Base-by-base conservation (phyloP, 1,140 invertebrate species). In the Cherax quadricarinatus region DNA sequence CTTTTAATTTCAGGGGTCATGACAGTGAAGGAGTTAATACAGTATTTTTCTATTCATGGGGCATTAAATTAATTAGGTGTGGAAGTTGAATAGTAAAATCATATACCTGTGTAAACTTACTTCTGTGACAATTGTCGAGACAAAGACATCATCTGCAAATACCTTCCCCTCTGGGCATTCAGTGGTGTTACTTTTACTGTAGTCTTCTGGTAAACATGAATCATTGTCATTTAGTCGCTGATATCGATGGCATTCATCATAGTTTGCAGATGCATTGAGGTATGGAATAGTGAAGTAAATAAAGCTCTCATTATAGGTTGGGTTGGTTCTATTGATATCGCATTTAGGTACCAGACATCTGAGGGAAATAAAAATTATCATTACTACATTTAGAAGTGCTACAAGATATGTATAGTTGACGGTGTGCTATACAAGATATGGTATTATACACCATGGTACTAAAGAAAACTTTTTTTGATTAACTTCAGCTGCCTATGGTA, bases 241-340 rank as follows among this genome's bases (percentile, higher is more conserved):
- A 57, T 87, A 87, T 21, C 75, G 70, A 21, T 87, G 73, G 51
- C 86, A 87, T 30, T 66, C 49, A 79, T 87, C 86, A 48, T 21
- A 87, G 18, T 10, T 60, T 9, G 7, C n/a, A 60, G 24, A 41
- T 48, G 75, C 24, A n/a, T 51, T 24, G 51, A 24, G 53, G 73
- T 79, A 78, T n/a, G 86, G 86, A 51, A 79, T 87, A 49, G 86
- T 87, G 73, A 87, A 87, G 86, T 87, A 79, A n/a, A 87, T 18
- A 53, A 87, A 87, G 21, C 49, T 18, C 14, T 57, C n/a, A 51
- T 87, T 14, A 78, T 78, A 87, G 4, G 10, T 24, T 24, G 86
- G 86, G 24, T 24, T 12, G 16, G 48, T 79, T 5, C 53, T 16
- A 30, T 79, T 87, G 60, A 16, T 2, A 79, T 87, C 86, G 30